Conservation (phyloP, 2,113 vertebrate genomes). For the Isurus oxyrinchus region DNA sequence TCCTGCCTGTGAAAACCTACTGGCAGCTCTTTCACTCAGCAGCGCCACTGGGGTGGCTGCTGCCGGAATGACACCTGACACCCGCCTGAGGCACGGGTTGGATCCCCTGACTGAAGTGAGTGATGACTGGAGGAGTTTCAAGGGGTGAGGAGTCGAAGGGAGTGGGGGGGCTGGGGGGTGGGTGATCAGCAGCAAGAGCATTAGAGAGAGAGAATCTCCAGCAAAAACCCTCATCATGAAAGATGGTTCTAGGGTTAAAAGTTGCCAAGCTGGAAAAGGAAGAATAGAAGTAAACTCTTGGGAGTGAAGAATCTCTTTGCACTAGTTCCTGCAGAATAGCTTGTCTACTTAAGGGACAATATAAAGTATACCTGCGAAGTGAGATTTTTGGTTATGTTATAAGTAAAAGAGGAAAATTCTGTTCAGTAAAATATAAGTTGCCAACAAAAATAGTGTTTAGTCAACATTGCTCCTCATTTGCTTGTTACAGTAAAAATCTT, state of each 20-base stretch:
- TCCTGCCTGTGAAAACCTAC: too few species aligned
- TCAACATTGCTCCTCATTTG: background rate
- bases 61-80: too few species aligned
- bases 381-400: background rate
- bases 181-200: too few species aligned
- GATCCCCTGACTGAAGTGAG: too few species aligned
- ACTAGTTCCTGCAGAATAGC: background rate
- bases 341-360: background rate
- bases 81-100: too few species aligned
- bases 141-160: too few species aligned
- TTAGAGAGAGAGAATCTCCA: background rate
- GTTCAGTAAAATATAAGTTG: background rate
- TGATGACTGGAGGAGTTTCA: too few species aligned
- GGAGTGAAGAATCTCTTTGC: background rate
- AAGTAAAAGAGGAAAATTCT: background rate
- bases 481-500: background rate
- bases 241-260: background rate
- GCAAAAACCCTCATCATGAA: background rate
- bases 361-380: background rate
- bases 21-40: too few species aligned
- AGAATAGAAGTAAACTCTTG: background rate
- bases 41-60: too few species aligned
- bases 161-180: too few species aligned
- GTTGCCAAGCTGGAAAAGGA: background rate
- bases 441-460: background rate